Percentiles rank a stretch among this genome's conserved stretches.
These are phyloP conservation scores for Polyploca ridens DNA, from an alignment of 2,888 invertebrate genomes.

Conservation along the genomic window DNA sequence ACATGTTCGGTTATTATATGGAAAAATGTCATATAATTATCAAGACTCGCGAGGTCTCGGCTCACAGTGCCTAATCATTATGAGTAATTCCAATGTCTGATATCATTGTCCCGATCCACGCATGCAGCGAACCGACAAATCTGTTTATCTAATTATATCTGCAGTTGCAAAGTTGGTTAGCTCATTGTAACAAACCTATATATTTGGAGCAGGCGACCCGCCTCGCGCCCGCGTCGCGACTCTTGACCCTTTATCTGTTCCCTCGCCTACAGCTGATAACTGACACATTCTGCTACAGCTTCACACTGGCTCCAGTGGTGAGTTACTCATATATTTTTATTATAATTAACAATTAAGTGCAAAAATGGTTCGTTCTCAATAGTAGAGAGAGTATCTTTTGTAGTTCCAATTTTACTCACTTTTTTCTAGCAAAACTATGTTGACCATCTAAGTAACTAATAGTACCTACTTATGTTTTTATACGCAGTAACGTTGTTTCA, in stretches of 20 bases:
- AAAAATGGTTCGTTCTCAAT: no score
- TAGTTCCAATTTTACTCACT: no score
- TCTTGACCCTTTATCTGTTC: slow-evolving; percentile 40
- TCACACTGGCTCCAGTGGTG: neutral
- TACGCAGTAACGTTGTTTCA: no score
- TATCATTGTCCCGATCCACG: neutral
- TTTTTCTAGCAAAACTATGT: no score
- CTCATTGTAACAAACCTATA: slow-evolving; percentile 12
- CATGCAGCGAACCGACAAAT: neutral
- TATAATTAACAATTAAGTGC: neutral
- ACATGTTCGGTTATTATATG: no score
- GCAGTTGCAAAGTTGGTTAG: slow-evolving; percentile 21
- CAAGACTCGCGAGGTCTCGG: no score
- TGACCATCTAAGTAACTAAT: no score
- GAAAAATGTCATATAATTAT: no score
- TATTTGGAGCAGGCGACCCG: slow-evolving; percentile 17
- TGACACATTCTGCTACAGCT: slow-evolving; percentile 2
- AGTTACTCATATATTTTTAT: neutral
- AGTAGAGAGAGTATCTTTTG: no score
- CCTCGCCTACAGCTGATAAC: slow-evolving; percentile 19
- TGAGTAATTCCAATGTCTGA: neutral
- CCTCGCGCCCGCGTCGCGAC: slow-evolving; percentile 28
- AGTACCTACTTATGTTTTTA: no score
- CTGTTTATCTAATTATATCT: slow-evolving; percentile 22
- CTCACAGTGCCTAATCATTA: no score